These are phyloP conservation scores for Apodemia hepburni DNA, from an alignment of 2,888 invertebrate species.

Conservation along the genomic window DNA sequence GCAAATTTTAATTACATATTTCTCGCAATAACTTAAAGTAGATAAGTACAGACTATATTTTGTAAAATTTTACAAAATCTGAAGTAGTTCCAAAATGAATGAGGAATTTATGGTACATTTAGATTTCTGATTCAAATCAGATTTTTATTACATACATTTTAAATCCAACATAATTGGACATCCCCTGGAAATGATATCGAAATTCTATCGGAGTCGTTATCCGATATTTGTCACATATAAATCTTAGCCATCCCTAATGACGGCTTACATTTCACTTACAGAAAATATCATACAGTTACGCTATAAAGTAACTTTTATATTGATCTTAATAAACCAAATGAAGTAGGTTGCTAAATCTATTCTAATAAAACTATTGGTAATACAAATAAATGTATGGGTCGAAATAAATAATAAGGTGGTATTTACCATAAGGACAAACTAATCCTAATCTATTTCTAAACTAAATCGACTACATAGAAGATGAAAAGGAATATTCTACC, in stretches of 20 bases:
- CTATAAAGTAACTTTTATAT: conserved; percentile 58
- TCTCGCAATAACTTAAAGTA: neutral
- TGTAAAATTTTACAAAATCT: neutral
- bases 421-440: conserved; percentile 44
- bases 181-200: conserved; percentile 37
- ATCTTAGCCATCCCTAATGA: conserved; percentile 46
- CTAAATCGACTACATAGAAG: conserved; percentile 72
- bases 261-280: conserved; percentile 37
- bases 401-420: conserved; percentile 21
- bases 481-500: conserved; percentile 80
- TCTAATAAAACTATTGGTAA: conserved; percentile 15
- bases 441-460: conserved; percentile 69
- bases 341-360: conserved; percentile 17
- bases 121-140: conserved; percentile 11
- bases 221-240: conserved; percentile 44
- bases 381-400: conserved; percentile 13
- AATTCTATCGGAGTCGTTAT: conserved; percentile 47
- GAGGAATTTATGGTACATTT: conserved; percentile 7
- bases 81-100: conserved; percentile 21
- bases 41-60: neutral
- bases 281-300: conserved; percentile 47
- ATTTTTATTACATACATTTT: conserved; percentile 21
- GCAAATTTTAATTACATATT: neutral
- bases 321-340: conserved; percentile 18
- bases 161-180: conserved; percentile 42